Percentiles rank a stretch among this genome's conserved stretches.
These are phyloP conservation scores for Trididemnum clinides DNA, from an alignment of 23 tunicate genomes.

Conservation along the genomic window DNA sequence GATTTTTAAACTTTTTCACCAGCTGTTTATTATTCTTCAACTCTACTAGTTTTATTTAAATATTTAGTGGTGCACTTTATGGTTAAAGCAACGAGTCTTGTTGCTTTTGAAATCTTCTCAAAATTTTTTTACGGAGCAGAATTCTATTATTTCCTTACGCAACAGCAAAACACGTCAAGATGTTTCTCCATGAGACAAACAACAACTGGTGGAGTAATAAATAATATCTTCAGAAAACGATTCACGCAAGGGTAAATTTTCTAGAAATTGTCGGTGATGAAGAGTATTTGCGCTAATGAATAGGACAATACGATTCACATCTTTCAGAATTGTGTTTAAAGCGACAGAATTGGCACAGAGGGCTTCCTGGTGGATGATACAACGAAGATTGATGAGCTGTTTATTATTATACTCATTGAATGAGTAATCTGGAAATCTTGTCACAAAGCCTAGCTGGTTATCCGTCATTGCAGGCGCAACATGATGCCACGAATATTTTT, in stretches of 20 bases:
- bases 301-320: constrained; percentile 32
- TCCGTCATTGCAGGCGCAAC: no score
- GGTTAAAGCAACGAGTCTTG: constrained; percentile 37
- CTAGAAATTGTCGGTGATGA: constrained; percentile 40
- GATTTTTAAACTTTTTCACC: no score
- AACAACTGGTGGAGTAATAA: constrained; percentile 11
- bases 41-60: no score
- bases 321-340: constrained; percentile 28
- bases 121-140: constrained; percentile 13
- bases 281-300: constrained; percentile 35
- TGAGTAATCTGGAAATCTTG: constrained; percentile 37
- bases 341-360: constrained; percentile 39
- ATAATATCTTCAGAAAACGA: constrained; percentile 12
- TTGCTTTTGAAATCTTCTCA: constrained; percentile 14
- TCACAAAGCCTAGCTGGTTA: constrained; percentile 38
- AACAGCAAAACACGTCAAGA: not conserved
- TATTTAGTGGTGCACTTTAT: not conserved
- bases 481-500: not conserved
- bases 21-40: no score
- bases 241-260: not conserved
- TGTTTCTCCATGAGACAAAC: constrained; percentile 51
- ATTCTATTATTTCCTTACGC: not conserved
- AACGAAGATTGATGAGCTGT: constrained; percentile 31
- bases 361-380: constrained; percentile 37
- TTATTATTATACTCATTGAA: constrained; percentile 19